Base-by-base conservation (phyloP, 2,797 vertebrate genomes). In the Eulemur rubriventer region DNA sequence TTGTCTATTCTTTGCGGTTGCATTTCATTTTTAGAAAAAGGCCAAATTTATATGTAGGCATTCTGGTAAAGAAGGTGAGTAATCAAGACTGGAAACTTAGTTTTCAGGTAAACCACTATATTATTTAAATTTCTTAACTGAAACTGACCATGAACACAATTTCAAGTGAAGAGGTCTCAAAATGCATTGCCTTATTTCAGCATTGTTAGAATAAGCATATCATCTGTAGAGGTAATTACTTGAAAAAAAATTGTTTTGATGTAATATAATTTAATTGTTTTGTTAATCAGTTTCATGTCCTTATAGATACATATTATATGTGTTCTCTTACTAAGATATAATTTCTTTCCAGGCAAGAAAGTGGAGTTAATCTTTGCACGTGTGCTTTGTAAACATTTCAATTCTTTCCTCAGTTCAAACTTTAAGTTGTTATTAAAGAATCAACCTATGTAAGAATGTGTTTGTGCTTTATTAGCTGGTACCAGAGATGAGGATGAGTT, bases 371-470 rank as follows among this genome's bases (percentile, higher is more conserved):
- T 88, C n/a, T 89, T 89, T 83, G n/a, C 83, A 82, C 26, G 73
- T 63, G 70, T 87, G 33, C 33, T 30, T 91, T 92, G 16, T 63
- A 59, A 92, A 79, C 55, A 57, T 95, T 75, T 89, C 11, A 89
- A 52, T 61, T 72, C 89, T 95, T 83, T 50, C 30, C 33, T 90
- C 10, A 4, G 26, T 89, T 84, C 43, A 76, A 76, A 83, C 20
- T 82, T 94, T 8, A 63, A 41, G 38, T 73, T 87, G 63, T 43
- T 88, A 12, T 92, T 88, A 79, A 96, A 87, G 55, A 95, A 75
- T 92, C 30, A 69, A 63, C 87, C 46, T 70, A 67, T 26, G 17
- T 52, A 38, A 52, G 69, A 87, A 38, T 50, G 9, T 88, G 46
- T 93, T 48, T 93, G 50, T 78, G 41, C 35, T 92, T 95, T 41